Evolutionary conservation across 2,888 invertebrate genomes (phyloP).

Genomic region (Epirrhoe tristata): DNA sequence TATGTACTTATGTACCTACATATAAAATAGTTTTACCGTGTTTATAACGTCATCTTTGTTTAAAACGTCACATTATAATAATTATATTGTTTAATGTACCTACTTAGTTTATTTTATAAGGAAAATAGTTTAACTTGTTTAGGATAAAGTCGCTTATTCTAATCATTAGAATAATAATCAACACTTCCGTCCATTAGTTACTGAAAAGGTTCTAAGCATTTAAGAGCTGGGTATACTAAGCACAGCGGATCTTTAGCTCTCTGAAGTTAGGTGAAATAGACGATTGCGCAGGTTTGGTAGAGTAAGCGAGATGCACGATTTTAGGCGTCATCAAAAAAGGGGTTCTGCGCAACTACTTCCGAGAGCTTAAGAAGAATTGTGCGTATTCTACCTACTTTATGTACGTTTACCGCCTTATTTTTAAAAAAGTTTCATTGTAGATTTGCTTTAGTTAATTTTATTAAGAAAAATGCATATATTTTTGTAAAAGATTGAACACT

Average conservation of each 20-base stretch:
- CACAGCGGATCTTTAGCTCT: no score
- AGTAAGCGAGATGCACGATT: no score
- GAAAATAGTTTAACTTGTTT: slow-evolving; percentile 18
- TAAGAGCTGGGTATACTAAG: slow-evolving; percentile 27
- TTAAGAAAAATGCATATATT: background rate
- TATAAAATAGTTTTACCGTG: background rate
- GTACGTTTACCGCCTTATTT: slow-evolving; percentile 42
- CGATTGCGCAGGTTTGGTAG: no score
- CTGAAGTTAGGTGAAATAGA: no score
- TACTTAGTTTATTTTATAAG: background rate
- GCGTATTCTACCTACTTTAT: no score
- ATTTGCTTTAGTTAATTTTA: background rate
- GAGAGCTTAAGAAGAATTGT: no score
- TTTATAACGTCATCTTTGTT: slow-evolving; percentile 10
- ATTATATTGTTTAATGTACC: background rate
- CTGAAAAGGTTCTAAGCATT: slow-evolving; percentile 17
- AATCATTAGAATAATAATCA: slow-evolving; percentile 36
- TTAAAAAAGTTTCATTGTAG: slow-evolving; percentile 10
- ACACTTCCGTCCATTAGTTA: slow-evolving; percentile 28
- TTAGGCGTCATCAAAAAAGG: no score
- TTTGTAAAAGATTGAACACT: slow-evolving; percentile 17
- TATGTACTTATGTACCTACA: background rate
- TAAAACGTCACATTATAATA: slow-evolving; percentile 5
- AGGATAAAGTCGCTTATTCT: slow-evolving; percentile 32
- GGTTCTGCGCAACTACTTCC: no score